A percentile compares a stretch with the other conserved stretches of the same genome.
Conservation (phyloP, 2,113 vertebrate species). For the Chitala chitala region DNA sequence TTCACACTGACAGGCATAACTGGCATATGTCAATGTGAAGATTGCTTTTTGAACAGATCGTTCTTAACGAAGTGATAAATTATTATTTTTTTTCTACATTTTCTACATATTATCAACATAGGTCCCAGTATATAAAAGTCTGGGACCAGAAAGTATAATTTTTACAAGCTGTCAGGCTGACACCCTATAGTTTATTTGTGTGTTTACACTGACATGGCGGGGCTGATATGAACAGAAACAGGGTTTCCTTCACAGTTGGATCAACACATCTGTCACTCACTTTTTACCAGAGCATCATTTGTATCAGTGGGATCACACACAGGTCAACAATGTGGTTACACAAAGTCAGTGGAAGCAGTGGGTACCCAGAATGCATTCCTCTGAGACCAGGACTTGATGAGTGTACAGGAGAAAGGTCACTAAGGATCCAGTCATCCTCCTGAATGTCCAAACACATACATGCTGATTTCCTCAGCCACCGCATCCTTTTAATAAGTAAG, state of each 20-base stretch:
- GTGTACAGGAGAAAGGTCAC: background rate
- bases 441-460: background rate
- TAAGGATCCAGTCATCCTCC: background rate
- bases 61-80: too few species aligned
- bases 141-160: too few species aligned
- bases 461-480: background rate
- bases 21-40: too few species aligned
- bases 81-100: too few species aligned
- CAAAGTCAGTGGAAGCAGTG: background rate
- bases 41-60: too few species aligned
- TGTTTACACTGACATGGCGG: background rate
- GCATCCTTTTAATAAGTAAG: background rate
- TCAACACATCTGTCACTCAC: background rate
- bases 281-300: background rate
- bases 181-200: background rate
- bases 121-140: too few species aligned
- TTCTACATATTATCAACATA: too few species aligned
- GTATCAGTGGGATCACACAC: background rate
- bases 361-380: conserved; percentile 7
- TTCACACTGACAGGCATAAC: too few species aligned
- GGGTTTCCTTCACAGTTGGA: too few species aligned
- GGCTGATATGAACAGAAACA: background rate
- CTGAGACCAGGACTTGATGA: background rate
- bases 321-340: background rate
- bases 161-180: too few species aligned